Conservation (phyloP, 2,797 vertebrate species). For the Tenualosa thibaudeaui region DNA sequence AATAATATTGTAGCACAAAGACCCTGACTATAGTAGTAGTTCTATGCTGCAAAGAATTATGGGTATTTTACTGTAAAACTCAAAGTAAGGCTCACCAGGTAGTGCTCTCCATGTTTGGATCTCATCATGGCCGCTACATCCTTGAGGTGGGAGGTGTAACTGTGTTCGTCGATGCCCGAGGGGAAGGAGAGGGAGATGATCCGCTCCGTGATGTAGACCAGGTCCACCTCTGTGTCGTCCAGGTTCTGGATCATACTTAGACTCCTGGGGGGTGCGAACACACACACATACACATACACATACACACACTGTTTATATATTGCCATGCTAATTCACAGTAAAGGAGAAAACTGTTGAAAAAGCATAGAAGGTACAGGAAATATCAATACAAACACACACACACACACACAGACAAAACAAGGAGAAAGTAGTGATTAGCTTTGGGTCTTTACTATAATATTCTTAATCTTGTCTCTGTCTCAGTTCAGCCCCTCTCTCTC, state of each 20-base stretch:
- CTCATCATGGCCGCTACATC: conserved; percentile 95
- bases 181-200: conserved; percentile 94
- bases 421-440: background rate
- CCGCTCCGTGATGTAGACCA: conserved; percentile 95
- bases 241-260: conserved; percentile 78
- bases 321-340: background rate
- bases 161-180: conserved; percentile 76
- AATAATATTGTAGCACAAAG: too few species aligned
- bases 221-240: conserved; percentile 93
- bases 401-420: background rate
- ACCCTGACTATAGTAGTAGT: too few species aligned
- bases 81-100: background rate
- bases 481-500: background rate
- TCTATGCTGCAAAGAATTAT: too few species aligned
- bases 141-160: conserved; percentile 83
- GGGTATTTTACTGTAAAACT: too few species aligned
- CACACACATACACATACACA: background rate
- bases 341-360: too few species aligned
- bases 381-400: background rate
- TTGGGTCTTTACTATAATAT: background rate
- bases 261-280: conserved; percentile 63
- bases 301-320: background rate
- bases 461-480: background rate
- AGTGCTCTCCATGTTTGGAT: conserved; percentile 88
- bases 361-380: background rate